Evolutionary conservation across 2,888 invertebrate genomes (phyloP), one percentile per base, ranked within the genome.

Genomic region (Drosophila borborema): DNA sequence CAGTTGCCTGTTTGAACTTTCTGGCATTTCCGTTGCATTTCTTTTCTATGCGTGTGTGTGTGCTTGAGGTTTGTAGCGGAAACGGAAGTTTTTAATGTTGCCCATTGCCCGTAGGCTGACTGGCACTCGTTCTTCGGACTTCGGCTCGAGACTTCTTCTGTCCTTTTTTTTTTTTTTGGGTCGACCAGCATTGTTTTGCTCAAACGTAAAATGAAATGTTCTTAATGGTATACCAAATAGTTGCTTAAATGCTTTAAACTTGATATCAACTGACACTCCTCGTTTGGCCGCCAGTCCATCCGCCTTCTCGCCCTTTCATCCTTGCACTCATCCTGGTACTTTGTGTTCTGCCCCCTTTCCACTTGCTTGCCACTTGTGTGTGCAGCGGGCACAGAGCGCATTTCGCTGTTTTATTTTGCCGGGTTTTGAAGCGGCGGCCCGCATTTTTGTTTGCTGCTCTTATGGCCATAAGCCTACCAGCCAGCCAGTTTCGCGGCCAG

Each of bases 11-110:
- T 86, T 89, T 86, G 86, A 88, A 86, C 85, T 85, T 86, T 80
- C 76, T 89, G 85, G 87, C 85, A 89, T 86, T 86, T 89, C 89
- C 89, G 89, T 70, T 86, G 89, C 89, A 89, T 72, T 86, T 86
- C 86, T 83, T 86, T 78, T 77, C 70, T 74, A 54, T 59, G 43
- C 58, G 46, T 66, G 66, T 65, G 23, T 59, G 46, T 48, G 64
- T 48, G 67, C 18, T 5, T 28, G 7, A 28, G 28, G 28, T 28
- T 28, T 28, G 28, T 6, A 28, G 23, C 83, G 88, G 88, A 89
- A 87, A 82, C 90, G 86, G 86, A 89, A 88, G 90, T 87, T 87
- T 86, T 87, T 87, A 88, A 89, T 86, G 86, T 80, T 87, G 81
- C 64, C 81, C 89, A 74, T 77, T 83, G 76, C 67, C 71, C 79